A percentile compares a stretch with the other conserved stretches of the same genome.
Conservation (phyloP, 2,888 invertebrate genomes). For the Gastrophysa polygoni region DNA sequence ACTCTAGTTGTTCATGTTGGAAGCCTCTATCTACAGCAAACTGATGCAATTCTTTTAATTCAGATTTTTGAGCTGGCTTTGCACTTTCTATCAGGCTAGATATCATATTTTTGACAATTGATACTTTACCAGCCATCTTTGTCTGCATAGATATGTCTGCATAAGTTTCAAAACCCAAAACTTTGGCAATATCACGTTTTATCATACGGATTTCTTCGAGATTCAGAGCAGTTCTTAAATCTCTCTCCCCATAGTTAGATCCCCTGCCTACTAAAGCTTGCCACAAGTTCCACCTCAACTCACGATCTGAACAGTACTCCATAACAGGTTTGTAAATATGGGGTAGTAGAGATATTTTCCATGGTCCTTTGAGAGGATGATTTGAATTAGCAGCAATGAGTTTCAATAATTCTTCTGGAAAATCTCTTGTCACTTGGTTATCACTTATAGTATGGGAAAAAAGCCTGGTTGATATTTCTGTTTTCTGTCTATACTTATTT, state of each 20-base stretch:
- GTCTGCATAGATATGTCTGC: constrained; percentile 92
- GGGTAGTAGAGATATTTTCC: constrained; percentile 80
- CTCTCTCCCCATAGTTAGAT: constrained; percentile 68
- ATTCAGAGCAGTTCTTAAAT: constrained; percentile 72
- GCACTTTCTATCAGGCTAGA: constrained; percentile 71
- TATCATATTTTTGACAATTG: constrained; percentile 68
- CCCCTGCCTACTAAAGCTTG: constrained; percentile 75
- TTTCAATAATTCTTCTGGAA: constrained; percentile 73
- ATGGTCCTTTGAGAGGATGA: constrained; percentile 74
- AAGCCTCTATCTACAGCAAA: constrained; percentile 80
- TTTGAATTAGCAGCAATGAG: constrained; percentile 68
- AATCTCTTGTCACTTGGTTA: constrained; percentile 69
- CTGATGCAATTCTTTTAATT: constrained; percentile 71
- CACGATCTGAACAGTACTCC: constrained; percentile 82
- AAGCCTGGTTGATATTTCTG: constrained; percentile 67
- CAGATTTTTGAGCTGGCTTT: constrained; percentile 75
- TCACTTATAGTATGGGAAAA: constrained; percentile 74
- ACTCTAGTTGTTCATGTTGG: constrained; percentile 64
- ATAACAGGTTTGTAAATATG: constrained; percentile 76
- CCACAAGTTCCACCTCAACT: constrained; percentile 84
- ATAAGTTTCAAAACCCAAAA: constrained; percentile 79
- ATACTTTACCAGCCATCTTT: constrained; percentile 81
- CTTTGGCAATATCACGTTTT: constrained; percentile 73
- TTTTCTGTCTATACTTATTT: constrained; percentile 69
- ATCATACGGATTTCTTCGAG: constrained; percentile 78